Conservation (phyloP, 1,140 invertebrate species). For the Drosophila micromelanica region DNA sequence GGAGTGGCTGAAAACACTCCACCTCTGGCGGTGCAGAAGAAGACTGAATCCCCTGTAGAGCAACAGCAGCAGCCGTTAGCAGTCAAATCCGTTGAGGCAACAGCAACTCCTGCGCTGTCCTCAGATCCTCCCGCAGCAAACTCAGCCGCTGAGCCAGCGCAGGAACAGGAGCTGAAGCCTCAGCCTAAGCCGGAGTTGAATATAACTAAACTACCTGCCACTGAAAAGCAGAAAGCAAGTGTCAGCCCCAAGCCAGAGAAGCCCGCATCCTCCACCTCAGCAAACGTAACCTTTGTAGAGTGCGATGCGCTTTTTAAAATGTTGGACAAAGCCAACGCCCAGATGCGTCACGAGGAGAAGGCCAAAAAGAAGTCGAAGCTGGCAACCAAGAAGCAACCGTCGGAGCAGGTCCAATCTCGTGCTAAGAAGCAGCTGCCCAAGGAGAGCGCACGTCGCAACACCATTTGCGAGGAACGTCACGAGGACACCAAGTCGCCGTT, state of each 20-base stretch:
- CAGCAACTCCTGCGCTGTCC: neutral
- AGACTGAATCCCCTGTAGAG: neutral
- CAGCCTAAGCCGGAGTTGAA: neutral
- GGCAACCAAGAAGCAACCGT: conserved; percentile 2
- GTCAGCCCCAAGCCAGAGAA: conserved; percentile 15
- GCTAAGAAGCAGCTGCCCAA: conserved; percentile 6
- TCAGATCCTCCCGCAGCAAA: neutral
- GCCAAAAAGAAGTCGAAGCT: conserved; percentile 21
- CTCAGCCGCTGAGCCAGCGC: neutral
- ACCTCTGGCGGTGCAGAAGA: neutral
- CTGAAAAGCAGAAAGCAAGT: conserved; percentile 1
- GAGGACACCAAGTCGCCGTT: neutral
- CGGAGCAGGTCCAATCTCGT: conserved; percentile 15
- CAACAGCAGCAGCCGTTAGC: neutral
- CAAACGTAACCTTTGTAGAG: conserved; percentile 36
- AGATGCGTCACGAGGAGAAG: conserved; percentile 35
- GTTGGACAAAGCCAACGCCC: conserved; percentile 51
- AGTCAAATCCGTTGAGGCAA: neutral
- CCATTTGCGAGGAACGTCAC: conserved; percentile 23
- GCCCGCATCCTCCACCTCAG: neutral
- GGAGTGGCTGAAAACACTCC: neutral
- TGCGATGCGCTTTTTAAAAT: conserved; percentile 68
- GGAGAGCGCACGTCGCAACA: conserved; percentile 23
- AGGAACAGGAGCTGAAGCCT: neutral
- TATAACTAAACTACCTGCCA: neutral